Evolutionary conservation across 2,888 invertebrate species (phyloP).

Genomic region (Parthenolecanium corni): DNA sequence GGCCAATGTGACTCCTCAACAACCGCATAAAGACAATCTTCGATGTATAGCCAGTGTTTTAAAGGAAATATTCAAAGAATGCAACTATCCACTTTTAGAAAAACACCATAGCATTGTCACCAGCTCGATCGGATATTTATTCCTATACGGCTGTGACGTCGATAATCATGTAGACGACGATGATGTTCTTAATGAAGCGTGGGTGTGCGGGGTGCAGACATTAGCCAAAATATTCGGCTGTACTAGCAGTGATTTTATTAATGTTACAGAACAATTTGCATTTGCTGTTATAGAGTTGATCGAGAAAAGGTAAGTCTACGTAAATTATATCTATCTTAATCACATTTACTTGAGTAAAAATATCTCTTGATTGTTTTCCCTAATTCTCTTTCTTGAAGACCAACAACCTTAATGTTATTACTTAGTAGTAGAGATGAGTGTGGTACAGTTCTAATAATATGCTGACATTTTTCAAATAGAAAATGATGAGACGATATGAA

Average conservation of each 20-base stretch:
- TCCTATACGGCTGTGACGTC: constrained; percentile 20
- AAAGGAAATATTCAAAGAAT: constrained; percentile 18
- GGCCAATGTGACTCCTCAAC: constrained; percentile 7
- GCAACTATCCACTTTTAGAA: constrained; percentile 8
- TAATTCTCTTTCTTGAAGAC: too few species aligned
- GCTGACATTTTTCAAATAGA: too few species aligned
- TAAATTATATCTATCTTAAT: background rate
- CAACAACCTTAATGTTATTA: too few species aligned
- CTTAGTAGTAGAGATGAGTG: too few species aligned
- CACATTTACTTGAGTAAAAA: background rate
- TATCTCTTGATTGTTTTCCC: too few species aligned
- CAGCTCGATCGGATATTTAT: constrained; percentile 12
- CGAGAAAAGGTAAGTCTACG: constrained; percentile 9
- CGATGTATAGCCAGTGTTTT: constrained; percentile 13
- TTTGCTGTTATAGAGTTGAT: constrained; percentile 17
- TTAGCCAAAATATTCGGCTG: constrained; percentile 19
- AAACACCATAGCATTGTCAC: constrained; percentile 10
- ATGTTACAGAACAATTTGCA: constrained; percentile 17
- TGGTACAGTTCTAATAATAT: too few species aligned
- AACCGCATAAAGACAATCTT: constrained; percentile 14
- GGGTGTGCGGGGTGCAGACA: constrained; percentile 16
- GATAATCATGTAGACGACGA: constrained; percentile 21
- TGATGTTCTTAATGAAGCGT: constrained; percentile 12
- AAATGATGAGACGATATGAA: too few species aligned
- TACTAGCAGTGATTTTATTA: constrained; percentile 15